phyloP scores from a whole-genome alignment of 2,113 vertebrate species.

The Capricornis sumatraensis region DNA sequence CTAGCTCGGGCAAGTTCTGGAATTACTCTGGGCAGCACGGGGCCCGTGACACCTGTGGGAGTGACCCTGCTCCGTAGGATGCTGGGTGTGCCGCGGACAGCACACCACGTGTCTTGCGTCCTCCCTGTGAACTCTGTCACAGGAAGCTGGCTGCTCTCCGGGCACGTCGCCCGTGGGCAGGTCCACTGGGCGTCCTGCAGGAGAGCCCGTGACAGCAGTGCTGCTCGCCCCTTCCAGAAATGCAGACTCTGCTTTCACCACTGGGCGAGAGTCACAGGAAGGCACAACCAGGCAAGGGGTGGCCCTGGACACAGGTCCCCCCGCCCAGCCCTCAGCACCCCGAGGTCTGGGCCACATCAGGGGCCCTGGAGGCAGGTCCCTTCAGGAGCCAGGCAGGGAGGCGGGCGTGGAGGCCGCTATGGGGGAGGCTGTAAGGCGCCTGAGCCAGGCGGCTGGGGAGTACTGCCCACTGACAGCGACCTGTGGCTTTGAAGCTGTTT shows the following conservation, averaged over 20 bases:
- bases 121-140: background rate
- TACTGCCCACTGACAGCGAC: rapidly evolving
- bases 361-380: background rate
- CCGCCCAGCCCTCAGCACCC: background rate
- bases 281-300: background rate
- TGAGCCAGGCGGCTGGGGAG: background rate
- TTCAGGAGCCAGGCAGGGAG: background rate
- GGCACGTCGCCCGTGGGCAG: background rate
- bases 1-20: background rate
- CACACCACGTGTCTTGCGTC: background rate
- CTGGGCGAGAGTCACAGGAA: background rate
- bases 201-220: background rate
- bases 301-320: background rate
- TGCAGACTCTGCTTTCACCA: background rate
- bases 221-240: background rate
- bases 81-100: rapidly evolving
- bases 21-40: background rate
- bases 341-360: background rate
- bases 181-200: background rate
- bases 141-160: too few relatives aligned
- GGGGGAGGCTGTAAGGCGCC: rapidly evolving
- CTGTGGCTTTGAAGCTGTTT: background rate
- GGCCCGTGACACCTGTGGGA: background rate
- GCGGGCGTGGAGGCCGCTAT: background rate
- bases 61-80: background rate